Base-by-base conservation (phyloP, 2,888 invertebrate species). In the Drosophila eohydei region DNA sequence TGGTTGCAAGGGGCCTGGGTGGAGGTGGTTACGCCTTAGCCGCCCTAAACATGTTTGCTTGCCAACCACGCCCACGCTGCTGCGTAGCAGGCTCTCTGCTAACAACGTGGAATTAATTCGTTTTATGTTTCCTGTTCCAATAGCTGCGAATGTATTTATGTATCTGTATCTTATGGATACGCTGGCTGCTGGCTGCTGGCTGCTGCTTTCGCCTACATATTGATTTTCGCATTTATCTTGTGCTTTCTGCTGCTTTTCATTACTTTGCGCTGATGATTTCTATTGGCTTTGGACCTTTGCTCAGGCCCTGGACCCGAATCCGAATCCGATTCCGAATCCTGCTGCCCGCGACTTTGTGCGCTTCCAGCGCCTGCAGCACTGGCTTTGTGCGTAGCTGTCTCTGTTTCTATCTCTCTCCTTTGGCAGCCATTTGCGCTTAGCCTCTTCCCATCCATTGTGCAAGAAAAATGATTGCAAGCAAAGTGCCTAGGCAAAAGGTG, bases 201-300 rank as follows among this genome's bases (percentile, higher is more conserved):
- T 71, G 80, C 81, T 78, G 73, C 86, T 79, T 86, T 86, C 88
- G 86, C 86, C 86, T 84, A 86, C 89, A 84, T 88, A 87, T 88
- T 88, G 86, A 87, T 88, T 87, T 87, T 86, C 67, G 82, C 78
- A 86, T 88, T 88, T 88, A 86, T 86, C 79, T 83, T 81, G 77
- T 68, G 80, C 81, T 71, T 64, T 77, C 72, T 74, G 78, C 73
- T 83, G 82, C 74, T 77, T 86, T 79, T 88, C 84, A 88, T 88
- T 86, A 84, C 76, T 62, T 76, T 56, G 66, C 75, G 68, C 75
- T 65, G 79, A 79, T 78, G 80, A 76, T 81, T 87, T 82, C 82
- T 79, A 87, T 78, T 85, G 88, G 61, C 74, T 64, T 61, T 64
- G 69, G 78, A 69, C 67, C 58, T 65, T n/a, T 54, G 46, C 66